Base-by-base conservation (phyloP, 1,140 invertebrate genomes). In the Psix sp. region DNA sequence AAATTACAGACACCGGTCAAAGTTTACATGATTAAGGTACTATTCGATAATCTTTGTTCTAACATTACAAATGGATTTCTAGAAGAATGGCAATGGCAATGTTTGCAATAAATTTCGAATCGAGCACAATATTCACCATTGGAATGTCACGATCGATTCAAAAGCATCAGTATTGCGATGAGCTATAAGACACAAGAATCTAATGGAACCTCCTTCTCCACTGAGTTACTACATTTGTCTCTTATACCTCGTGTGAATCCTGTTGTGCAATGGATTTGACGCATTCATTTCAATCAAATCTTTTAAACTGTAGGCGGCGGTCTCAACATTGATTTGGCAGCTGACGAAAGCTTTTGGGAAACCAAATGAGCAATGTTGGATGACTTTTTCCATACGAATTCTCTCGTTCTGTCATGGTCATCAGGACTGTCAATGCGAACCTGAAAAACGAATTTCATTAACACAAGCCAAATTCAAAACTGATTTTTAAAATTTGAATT, bases 291-390 rank as follows among this genome's bases (percentile, higher is more conserved):
- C 15, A 46, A 49, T 35, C n/a, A 16, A 36, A 15, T 21, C 36
- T 21, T 5, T 72, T 51, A 72, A 13, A 45, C 3, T 1, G 70
- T 56, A 21, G 88, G 87, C 26, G 86, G 82, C 29, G 89, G 89
- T 74, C 89, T 87, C 14, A 95, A 90, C 89, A 95, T 91, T 1
- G 93, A 93, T 77, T 90, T 92, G 0, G 94, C 92, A 0, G 92
- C 94, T 7, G 91, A 88, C 48, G 91, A 90, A 9, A 95, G 84
- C 84, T 95, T 94, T 79, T 94, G 90, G 2, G 93, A 94, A 4
- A 95, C 94, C 7, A 95, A 89, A 71, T 93, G 91, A 10, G 94
- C 93, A 51, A 95, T 94, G 77, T 93, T 90, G 0, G 93, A 91
- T 45, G 93, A 94, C 71, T 92, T 89, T 72, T 90, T 91, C 93